These are phyloP conservation scores for Temnothorax rugatulus DNA, from an alignment of 2,888 invertebrate genomes.

Conservation along the genomic window DNA sequence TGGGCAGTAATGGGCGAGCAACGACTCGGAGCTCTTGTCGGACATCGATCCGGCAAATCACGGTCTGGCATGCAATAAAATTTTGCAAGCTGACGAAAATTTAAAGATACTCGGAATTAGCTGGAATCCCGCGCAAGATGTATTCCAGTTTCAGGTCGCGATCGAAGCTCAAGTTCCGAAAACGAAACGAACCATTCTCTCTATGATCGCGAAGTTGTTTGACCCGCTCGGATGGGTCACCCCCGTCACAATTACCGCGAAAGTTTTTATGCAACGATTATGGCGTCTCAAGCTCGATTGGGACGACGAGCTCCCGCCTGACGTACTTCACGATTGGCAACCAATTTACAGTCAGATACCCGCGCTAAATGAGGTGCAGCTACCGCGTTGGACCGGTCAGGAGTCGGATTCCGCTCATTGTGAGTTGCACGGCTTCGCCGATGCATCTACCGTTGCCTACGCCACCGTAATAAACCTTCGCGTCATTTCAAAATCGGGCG, in stretches of 20 bases:
- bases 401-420: too few species aligned
- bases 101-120: background rate
- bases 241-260: background rate
- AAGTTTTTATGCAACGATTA: background rate
- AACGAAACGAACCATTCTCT: background rate
- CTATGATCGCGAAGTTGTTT: background rate
- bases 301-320: too few species aligned
- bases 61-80: background rate
- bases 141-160: background rate
- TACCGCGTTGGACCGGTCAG: background rate
- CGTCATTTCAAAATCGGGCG: background rate
- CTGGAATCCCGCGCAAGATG: background rate
- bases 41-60: background rate
- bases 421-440: background rate
- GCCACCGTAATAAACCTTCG: background rate
- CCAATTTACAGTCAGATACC: fast-evolving
- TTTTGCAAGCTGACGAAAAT: background rate
- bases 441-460: background rate
- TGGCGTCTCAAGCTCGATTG: background rate
- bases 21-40: background rate
- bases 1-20: background rate
- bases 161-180: background rate
- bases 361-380: background rate
- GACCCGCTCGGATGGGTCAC: background rate
- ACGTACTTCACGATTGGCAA: background rate